Conservation (phyloP, 92 coral and sea anemone species). For the Siderastrea radians region DNA sequence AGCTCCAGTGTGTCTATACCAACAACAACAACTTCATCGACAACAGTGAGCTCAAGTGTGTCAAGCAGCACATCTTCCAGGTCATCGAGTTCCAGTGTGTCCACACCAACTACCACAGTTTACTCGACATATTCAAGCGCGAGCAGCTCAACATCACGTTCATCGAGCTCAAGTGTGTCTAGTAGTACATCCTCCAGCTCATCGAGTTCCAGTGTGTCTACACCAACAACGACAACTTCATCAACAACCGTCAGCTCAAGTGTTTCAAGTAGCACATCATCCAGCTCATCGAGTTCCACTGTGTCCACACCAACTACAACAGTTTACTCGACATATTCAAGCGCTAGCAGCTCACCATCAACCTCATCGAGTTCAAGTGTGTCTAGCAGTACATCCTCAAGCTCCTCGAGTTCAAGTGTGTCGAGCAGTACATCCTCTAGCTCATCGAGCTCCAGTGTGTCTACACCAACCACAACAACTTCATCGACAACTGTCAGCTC, state of each 20-base stretch:
- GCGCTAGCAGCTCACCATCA: slow-evolving; percentile 11
- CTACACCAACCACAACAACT: slow-evolving; percentile 6
- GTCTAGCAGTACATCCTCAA: not conserved
- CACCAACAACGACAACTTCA: slow-evolving; percentile 11
- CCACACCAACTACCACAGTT: not conserved
- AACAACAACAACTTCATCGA: not conserved
- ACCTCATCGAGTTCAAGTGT: not conserved
- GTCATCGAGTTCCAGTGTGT: not conserved
- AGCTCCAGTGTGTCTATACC: not conserved
- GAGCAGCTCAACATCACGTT: slow-evolving; percentile 8
- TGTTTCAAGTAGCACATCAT: no score
- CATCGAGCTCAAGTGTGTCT: slow-evolving; percentile 18
- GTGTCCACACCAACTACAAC: no score
- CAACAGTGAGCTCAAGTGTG: not conserved
- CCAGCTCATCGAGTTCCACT: no score
- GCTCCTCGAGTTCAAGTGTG: not conserved
- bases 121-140: not conserved
- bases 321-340: not conserved
- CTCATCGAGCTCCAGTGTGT: not conserved
- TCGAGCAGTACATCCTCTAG: not conserved
- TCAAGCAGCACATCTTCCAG: slow-evolving; percentile 12
- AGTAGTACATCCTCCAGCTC: not conserved
- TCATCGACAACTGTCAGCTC: not conserved
- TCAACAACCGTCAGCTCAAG: slow-evolving; percentile 11
- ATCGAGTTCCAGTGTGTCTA: not conserved